Conservation (phyloP, 2,888 invertebrate species). For the Drosophila pseudotakahashii region DNA sequence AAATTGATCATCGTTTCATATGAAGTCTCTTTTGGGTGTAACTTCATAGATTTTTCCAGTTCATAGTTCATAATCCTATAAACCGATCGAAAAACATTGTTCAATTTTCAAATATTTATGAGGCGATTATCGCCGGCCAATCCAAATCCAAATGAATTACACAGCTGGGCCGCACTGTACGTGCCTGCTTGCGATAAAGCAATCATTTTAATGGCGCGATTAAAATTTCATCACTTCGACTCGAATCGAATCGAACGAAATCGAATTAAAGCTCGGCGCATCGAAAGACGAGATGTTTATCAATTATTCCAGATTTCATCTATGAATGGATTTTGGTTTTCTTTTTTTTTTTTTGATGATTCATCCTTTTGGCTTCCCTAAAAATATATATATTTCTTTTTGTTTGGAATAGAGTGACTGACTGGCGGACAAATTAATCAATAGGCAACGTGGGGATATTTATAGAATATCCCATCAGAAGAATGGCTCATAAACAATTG, state of each 20-base stretch:
- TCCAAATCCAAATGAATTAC: conserved; percentile 21
- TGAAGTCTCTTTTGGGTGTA: no score
- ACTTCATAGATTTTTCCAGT: no score
- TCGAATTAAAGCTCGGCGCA: conserved; percentile 20
- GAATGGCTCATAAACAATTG: conserved; percentile 58
- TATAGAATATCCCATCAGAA: conserved; percentile 37
- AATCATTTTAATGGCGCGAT: conserved; percentile 42
- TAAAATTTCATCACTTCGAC: conserved; percentile 37
- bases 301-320: conserved; percentile 29
- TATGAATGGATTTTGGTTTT: conserved; percentile 8
- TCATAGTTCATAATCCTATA: no score
- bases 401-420: conserved; percentile 12
- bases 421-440: conserved; percentile 51
- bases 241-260: conserved; percentile 22
- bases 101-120: conserved; percentile 17
- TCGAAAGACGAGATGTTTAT: conserved; percentile 26
- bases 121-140: conserved; percentile 18
- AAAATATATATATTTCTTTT: background rate
- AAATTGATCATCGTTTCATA: no score
- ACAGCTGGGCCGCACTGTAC: conserved; percentile 26
- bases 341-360: background rate
- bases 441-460: conserved; percentile 18
- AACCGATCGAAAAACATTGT: background rate
- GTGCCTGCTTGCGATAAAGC: conserved; percentile 25
- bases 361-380: background rate